A percentile compares a stretch with the other conserved stretches of the same genome.
Conservation (phyloP, 2,797 vertebrate genomes). For the Rhinophrynus dorsalis region DNA sequence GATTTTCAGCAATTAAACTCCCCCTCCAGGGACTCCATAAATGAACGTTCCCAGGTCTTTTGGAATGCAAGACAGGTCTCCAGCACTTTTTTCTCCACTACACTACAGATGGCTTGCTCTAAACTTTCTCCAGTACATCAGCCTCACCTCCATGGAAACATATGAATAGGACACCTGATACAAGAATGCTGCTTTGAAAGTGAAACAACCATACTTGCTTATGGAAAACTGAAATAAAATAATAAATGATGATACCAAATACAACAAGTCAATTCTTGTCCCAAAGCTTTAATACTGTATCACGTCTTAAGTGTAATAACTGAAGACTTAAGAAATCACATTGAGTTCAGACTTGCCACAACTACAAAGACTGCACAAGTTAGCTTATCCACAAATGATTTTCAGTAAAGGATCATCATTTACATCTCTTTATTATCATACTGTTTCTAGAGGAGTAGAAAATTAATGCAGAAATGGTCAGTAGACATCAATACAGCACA, state of each 20-base stretch:
- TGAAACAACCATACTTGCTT: neutral
- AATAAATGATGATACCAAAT: neutral
- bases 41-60: too few species aligned
- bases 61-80: too few species aligned
- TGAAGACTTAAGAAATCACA: neutral
- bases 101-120: too few species aligned
- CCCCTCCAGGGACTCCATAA: too few species aligned
- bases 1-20: too few species aligned
- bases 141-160: too few species aligned
- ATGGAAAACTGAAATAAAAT: neutral
- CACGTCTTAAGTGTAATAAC: neutral
- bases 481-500: too few species aligned
- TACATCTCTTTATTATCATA: neutral
- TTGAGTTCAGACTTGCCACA: constrained; percentile 7
- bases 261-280: constrained; percentile 9
- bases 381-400: neutral
- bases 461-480: too few species aligned
- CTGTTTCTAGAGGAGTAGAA: constrained; percentile 1
- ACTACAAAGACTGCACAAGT: neutral
- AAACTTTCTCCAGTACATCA: too few species aligned
- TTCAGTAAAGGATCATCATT: constrained; percentile 3
- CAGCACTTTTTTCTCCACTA: too few species aligned
- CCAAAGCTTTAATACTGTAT: neutral
- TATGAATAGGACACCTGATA: too few species aligned
- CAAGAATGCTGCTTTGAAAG: too few species aligned